phyloP scores from a whole-genome alignment of 2,888 invertebrate genomes.

The Luperina nickerlii region DNA sequence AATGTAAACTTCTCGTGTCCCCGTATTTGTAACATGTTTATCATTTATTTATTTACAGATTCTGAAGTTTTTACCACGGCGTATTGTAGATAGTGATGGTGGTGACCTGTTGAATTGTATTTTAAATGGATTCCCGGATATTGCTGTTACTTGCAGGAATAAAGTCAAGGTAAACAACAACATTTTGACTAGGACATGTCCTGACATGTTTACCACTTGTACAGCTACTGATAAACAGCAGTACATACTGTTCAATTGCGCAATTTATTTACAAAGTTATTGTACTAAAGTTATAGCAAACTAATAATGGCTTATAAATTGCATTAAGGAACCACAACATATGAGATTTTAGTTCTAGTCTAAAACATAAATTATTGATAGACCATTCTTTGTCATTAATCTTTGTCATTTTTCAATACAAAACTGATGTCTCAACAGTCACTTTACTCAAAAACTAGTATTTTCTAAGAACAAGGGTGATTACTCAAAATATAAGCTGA shows the following conservation, averaged over 20 bases:
- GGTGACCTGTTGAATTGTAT: constrained; percentile 80
- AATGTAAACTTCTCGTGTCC: neutral
- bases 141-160: constrained; percentile 63
- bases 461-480: too few species aligned
- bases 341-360: neutral
- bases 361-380: neutral
- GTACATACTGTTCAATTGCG: neutral
- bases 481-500: neutral
- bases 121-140: constrained; percentile 80
- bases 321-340: neutral
- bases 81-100: constrained; percentile 82
- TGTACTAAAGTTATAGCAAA: neutral
- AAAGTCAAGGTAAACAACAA: constrained; percentile 78
- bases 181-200: constrained; percentile 9
- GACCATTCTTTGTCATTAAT: too few species aligned
- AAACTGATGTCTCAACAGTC: neutral
- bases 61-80: constrained; percentile 75
- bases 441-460: neutral
- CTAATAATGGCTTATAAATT: neutral
- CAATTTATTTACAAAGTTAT: neutral
- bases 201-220: constrained; percentile 18
- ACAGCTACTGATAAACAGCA: too few species aligned
- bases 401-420: neutral
- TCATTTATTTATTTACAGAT: constrained; percentile 73
- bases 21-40: neutral